Percentiles rank a stretch among this genome's conserved stretches.
Evolutionary conservation across 2,113 vertebrate genomes (phyloP).

Genomic region (Sylvietta virens): DNA sequence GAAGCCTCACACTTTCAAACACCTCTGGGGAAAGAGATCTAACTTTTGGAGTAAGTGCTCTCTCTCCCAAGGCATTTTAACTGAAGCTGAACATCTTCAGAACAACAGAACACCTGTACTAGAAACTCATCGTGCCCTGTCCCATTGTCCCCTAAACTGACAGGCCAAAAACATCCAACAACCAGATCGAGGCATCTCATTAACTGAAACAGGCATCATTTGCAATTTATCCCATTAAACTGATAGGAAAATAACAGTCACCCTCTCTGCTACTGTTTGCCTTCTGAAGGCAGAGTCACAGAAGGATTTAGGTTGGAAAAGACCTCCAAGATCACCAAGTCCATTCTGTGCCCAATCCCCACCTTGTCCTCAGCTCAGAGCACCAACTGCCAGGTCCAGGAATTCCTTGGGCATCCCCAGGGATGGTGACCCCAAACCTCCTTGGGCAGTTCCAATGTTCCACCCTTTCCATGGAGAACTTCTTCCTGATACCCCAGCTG

Average conservation of each 20-base stretch:
- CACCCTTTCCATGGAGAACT: background rate
- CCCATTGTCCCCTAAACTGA: rapidly evolving
- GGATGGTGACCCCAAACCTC: background rate
- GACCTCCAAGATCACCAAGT: background rate
- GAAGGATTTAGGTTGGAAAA: background rate
- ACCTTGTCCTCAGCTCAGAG: background rate
- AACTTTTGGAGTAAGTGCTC: background rate
- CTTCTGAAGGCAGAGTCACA: background rate
- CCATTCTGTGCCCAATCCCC: rapidly evolving
- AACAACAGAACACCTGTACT: background rate
- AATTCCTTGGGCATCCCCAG: background rate
- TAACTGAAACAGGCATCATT: background rate
- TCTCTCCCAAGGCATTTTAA: background rate
- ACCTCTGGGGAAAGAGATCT: background rate
- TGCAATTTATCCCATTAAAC: background rate
- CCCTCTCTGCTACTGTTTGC: background rate
- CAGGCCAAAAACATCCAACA: background rate
- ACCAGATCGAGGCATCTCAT: background rate
- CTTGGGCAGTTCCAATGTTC: background rate
- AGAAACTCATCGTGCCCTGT: background rate
- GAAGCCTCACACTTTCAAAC: background rate
- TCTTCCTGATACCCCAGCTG: rapidly evolving
- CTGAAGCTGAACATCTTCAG: background rate
- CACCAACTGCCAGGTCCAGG: rapidly evolving
- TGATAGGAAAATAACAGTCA: background rate